phyloP scores from a whole-genome alignment of 2,888 invertebrate genomes.

The Ennomos erosarius region DNA sequence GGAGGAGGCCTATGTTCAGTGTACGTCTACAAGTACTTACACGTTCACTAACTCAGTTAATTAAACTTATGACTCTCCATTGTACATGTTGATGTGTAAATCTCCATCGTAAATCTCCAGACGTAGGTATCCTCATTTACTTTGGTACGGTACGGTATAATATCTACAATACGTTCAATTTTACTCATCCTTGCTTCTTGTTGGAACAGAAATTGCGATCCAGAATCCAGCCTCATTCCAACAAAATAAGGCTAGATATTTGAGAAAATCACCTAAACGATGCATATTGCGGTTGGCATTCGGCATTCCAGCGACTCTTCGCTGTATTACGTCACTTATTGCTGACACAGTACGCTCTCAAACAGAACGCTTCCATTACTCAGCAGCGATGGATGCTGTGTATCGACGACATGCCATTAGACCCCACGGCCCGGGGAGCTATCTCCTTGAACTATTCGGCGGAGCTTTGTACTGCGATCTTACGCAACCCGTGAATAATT shows the following conservation, averaged over 20 bases:
- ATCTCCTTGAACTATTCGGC: slow-evolving; percentile 22
- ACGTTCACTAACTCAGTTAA: too few species aligned
- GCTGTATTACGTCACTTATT: slow-evolving; percentile 7
- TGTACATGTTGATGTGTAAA: too few species aligned
- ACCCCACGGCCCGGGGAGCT: slow-evolving; percentile 17
- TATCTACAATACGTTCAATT: too few species aligned
- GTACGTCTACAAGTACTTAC: too few species aligned
- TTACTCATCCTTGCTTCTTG: not conserved
- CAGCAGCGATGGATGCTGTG: slow-evolving; percentile 22
- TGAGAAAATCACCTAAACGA: not conserved
- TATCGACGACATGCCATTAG: slow-evolving; percentile 9
- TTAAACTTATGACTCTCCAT: too few species aligned
- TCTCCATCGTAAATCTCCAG: too few species aligned
- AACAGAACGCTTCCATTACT: slow-evolving; percentile 19
- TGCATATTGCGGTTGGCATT: not conserved
- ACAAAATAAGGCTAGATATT: slow-evolving; percentile 11
- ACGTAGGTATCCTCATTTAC: too few species aligned
- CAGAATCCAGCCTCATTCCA: slow-evolving; percentile 1
- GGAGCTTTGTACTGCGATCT: slow-evolving; percentile 8
- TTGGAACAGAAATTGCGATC: slow-evolving; percentile 6
- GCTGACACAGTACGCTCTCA: slow-evolving; percentile 14
- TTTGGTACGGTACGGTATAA: too few species aligned
- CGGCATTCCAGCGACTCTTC: not conserved
- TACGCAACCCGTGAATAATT: slow-evolving; percentile 12
- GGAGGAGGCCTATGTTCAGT: too few species aligned